Conservation (phyloP, 2,113 vertebrate genomes). For the Anser cygnoides region DNA sequence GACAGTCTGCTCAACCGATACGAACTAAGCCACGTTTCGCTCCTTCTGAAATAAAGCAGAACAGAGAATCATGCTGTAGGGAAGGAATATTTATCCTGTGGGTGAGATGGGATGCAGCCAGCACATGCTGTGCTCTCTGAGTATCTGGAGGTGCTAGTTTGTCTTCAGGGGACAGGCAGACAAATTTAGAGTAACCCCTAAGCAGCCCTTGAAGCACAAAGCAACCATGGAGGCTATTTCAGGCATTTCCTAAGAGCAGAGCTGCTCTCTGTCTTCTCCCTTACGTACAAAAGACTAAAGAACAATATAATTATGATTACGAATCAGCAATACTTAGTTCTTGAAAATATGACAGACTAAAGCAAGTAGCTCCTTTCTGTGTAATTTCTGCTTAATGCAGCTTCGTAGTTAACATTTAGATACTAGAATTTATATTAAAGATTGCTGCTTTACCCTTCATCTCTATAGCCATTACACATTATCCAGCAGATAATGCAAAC, state of each 20-base stretch:
- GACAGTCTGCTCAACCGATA: neutral
- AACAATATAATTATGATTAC: neutral
- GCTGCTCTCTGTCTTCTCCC: neutral
- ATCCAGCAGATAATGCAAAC: neutral
- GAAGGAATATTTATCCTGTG: neutral
- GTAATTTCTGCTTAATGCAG: neutral
- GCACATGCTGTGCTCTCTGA: neutral
- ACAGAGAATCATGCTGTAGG: neutral
- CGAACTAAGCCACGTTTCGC: fast-evolving
- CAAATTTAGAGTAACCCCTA: neutral
- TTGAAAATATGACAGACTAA: neutral
- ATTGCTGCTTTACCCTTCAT: neutral
- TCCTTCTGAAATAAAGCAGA: neutral
- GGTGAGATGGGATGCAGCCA: neutral
- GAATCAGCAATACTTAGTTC: neutral
- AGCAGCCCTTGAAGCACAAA: neutral
- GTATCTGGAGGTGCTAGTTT: neutral
- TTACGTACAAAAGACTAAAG: neutral
- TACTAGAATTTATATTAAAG: neutral
- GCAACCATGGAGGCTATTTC: neutral
- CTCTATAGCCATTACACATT: neutral
- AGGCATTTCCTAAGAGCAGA: neutral
- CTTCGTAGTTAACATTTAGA: neutral
- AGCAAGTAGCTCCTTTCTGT: neutral
- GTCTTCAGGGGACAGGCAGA: neutral